These are phyloP conservation scores for Dasyurus viverrinus DNA, from an alignment of 2,113 vertebrate species.

Conservation along the genomic window DNA sequence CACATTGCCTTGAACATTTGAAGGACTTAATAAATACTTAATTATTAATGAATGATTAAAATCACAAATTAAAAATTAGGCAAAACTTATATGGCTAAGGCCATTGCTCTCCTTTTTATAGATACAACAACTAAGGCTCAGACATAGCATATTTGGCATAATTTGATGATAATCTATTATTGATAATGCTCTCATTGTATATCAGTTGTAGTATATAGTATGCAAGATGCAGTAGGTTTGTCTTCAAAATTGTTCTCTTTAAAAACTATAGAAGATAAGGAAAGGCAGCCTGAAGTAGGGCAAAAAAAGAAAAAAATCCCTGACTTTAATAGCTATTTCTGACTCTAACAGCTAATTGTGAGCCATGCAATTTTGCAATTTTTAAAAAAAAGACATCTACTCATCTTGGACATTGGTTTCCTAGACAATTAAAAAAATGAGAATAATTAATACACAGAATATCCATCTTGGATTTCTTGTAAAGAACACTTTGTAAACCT, in stretches of 20 bases:
- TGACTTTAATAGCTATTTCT: not conserved
- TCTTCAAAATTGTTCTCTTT: not conserved
- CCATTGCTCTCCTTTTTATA: not conserved
- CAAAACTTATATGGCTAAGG: not conserved
- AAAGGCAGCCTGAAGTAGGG: not conserved
- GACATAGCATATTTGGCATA: not conserved
- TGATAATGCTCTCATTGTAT: conserved; percentile 1
- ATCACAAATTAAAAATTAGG: not conserved
- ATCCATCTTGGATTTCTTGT: not conserved
- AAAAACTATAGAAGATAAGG: not conserved
- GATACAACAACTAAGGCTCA: not conserved
- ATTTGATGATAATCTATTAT: not conserved
- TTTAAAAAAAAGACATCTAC: not conserved
- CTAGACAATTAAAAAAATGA: not conserved
- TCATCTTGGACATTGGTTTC: not conserved
- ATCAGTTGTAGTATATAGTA: not conserved
- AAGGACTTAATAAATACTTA: not conserved
- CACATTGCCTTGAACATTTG: not conserved
- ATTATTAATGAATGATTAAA: not conserved
- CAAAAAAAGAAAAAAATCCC: not conserved
- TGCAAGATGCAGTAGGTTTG: not conserved
- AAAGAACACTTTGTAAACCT: not conserved
- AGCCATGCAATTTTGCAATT: not conserved
- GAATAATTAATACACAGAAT: not conserved
- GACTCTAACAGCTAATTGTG: not conserved